Percentiles rank a stretch among this genome's conserved stretches.
These are phyloP conservation scores for Tragelaphus strepsiceros DNA, from an alignment of 2,113 vertebrate genomes.

Conservation along the genomic window DNA sequence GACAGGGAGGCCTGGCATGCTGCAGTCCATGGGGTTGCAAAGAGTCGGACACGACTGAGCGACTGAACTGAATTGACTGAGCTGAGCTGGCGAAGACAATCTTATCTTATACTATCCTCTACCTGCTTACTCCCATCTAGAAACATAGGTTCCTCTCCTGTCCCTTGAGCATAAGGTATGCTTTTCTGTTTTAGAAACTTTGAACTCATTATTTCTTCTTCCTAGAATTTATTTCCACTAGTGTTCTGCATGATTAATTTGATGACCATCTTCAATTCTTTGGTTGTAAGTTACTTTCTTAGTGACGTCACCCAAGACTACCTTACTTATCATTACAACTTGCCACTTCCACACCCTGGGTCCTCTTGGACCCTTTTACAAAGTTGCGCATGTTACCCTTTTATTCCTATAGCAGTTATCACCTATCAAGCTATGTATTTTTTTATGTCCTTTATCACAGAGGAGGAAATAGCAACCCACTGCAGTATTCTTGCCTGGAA, in stretches of 20 bases:
- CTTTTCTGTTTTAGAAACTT: background rate
- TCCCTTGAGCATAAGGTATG: background rate
- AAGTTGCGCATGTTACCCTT: background rate
- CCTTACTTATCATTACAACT: background rate
- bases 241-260: background rate
- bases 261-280: background rate
- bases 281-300: background rate
- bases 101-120: background rate
- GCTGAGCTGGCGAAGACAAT: background rate
- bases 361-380: background rate
- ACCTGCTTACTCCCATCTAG: background rate
- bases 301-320: background rate
- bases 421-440: background rate
- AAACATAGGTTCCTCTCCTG: background rate
- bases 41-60: background rate
- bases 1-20: accelerated
- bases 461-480: background rate
- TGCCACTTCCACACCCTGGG: background rate
- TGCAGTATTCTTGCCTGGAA: background rate
- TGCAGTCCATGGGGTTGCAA: accelerated
- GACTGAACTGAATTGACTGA: background rate
- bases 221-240: background rate
- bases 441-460: background rate
- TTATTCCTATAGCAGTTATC: background rate
- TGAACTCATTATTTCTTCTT: background rate